Conservation (phyloP, 2,113 vertebrate genomes). For the Xenopus laevis region DNA sequence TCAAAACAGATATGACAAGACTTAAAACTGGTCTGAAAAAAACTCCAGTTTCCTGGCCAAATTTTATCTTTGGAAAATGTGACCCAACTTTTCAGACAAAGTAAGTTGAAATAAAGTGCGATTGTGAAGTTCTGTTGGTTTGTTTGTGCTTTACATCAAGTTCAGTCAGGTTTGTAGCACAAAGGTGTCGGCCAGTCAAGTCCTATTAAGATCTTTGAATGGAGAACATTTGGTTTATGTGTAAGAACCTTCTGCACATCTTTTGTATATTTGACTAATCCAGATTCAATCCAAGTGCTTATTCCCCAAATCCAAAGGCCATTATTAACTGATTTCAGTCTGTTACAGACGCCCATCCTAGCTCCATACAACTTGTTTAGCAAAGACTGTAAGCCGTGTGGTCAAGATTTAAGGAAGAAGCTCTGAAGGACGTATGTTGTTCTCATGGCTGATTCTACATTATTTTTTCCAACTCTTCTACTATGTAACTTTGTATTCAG, state of each 20-base stretch:
- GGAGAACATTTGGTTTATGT: neutral
- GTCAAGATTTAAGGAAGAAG: too few species aligned
- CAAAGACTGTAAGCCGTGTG: too few species aligned
- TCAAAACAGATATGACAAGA: conserved; percentile 33
- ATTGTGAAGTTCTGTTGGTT: conserved; percentile 4
- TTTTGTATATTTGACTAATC: neutral
- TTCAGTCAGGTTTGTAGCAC: neutral
- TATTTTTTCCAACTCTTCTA: too few species aligned
- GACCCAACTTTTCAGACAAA: conserved; percentile 21
- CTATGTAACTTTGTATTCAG: too few species aligned
- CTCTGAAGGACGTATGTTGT: too few species aligned
- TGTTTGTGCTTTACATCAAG: conserved; percentile 14
- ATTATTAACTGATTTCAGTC: too few species aligned
- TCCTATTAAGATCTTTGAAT: neutral
- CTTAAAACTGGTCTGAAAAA: conserved; percentile 1
- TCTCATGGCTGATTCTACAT: too few species aligned
- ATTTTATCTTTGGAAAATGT: conserved; percentile 16
- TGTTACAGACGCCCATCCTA: too few species aligned
- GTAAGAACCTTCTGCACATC: conserved; percentile 17
- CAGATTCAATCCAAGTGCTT: too few species aligned
- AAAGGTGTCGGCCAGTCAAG: neutral
- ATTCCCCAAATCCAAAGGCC: too few species aligned
- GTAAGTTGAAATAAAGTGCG: conserved; percentile 12
- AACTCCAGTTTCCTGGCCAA: conserved; percentile 8
- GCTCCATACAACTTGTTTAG: too few species aligned